Evolutionary conservation across 2,797 vertebrate species (phyloP).

Genomic region (Galagoides demidoff): DNA sequence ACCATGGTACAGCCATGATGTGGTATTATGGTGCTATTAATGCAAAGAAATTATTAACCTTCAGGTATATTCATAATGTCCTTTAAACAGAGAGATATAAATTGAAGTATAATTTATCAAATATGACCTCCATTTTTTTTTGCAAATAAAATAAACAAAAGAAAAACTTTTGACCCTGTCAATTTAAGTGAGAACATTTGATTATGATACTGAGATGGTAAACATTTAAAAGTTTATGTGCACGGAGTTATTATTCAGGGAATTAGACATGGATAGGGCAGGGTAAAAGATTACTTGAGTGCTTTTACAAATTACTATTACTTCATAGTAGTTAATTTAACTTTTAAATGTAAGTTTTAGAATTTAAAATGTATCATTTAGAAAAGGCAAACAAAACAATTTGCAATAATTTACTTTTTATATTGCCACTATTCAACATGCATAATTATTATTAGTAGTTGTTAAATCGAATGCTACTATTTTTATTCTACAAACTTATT

Average conservation of each 20-base stretch:
- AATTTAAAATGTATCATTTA: neutral
- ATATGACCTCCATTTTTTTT: neutral
- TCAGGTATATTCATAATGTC: neutral
- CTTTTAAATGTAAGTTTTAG: neutral
- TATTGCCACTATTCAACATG: neutral
- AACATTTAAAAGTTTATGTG: neutral
- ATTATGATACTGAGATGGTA: neutral
- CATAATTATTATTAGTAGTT: neutral
- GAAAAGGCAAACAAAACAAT: neutral
- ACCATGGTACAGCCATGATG: neutral
- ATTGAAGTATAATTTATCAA: neutral
- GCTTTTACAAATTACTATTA: neutral
- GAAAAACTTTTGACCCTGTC: neutral
- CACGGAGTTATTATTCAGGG: neutral
- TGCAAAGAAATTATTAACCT: neutral
- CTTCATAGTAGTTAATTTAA: neutral
- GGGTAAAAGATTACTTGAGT: neutral
- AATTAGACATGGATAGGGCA: neutral
- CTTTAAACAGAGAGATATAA: neutral
- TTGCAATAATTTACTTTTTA: neutral
- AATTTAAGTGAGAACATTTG: neutral
- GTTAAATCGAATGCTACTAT: constrained; percentile 37
- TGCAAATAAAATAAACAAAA: neutral
- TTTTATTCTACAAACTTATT: constrained; percentile 31
- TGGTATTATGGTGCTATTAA: neutral